Base-by-base conservation (phyloP, 2,113 vertebrate genomes). In the Phylloscopus whistleri region DNA sequence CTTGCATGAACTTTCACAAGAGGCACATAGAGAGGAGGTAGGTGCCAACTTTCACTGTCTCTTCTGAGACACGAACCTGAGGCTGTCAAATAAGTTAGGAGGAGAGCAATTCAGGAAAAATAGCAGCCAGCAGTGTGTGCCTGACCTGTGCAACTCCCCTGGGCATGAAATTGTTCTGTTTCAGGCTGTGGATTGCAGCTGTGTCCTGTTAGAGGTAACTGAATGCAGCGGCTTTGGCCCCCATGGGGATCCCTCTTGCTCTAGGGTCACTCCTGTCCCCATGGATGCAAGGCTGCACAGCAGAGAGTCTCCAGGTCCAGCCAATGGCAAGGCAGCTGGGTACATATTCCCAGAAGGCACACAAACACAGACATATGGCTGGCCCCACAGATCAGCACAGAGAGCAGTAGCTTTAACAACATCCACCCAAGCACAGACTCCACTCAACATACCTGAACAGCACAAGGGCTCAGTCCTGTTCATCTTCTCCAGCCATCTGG, bases 391-490 rank as follows among this genome's bases (percentile, higher is more conserved):
- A 63, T 30, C 43, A 67, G 68, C 67, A 86, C 24, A 60, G 37
- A 70, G 30, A 66, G 26, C 20, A 59, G 39, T 19, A 17, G 35
- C 37, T 83, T 79, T 75, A 46, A 58, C 17, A 78, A 23, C 21
- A n/a, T 9, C 26, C 41, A 27, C 0, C 0, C 18, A 37, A 33
- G 41, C 26, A 63, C 19, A 41, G 26, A 7, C 24, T 43, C 24
- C 31, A 8, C 55, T 78, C 51, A 79, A 48, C 27, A 48, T 28
- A 76, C 10, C 19, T 3, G 24, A 73, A 17, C 20, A 59, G 39
- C 49, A 55, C 9, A 2, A 27, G 62, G 11, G 16, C 22, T 68
- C 67, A 53, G 28, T 48, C 56, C 39, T 58, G 18, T 21, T 78
- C 56, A 51, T 78, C 30, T 41, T 52, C 70, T 70, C 51, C 74